A percentile compares a stretch with the other conserved stretches of the same genome.
Evolutionary conservation across 2,888 invertebrate genomes (phyloP).

Genomic region (Phania funesta): DNA sequence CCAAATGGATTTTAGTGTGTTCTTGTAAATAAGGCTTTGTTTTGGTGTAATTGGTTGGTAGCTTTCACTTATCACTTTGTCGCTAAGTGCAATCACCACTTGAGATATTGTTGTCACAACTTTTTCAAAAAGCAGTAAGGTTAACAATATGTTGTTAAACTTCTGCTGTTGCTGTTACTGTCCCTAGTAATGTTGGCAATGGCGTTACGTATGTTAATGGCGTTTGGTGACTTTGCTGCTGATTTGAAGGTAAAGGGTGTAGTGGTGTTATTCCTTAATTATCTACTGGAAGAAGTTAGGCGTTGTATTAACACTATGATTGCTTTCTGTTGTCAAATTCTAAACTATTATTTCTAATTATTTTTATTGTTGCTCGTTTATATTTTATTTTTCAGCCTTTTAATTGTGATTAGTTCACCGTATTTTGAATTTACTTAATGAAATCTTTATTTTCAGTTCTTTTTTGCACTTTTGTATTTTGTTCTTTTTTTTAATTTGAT

Average conservation of each 20-base stretch:
- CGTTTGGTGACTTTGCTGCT: not conserved
- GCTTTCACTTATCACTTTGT: constrained; percentile 58
- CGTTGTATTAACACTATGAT: constrained; percentile 63
- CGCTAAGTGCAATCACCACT: constrained; percentile 53
- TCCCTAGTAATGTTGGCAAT: constrained; percentile 15
- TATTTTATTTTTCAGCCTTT: constrained; percentile 49
- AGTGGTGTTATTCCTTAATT: constrained; percentile 43
- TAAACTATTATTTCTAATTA: constrained; percentile 28
- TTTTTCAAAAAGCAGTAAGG: constrained; percentile 37
- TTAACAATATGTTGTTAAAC: constrained; percentile 20
- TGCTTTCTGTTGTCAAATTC: constrained; percentile 55
- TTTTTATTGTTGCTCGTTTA: constrained; percentile 34
- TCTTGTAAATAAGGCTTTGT: constrained; percentile 68
- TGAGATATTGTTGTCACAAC: constrained; percentile 46
- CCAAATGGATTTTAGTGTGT: too few relatives aligned
- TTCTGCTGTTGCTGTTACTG: constrained; percentile 64
- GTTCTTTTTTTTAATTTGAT: not conserved
- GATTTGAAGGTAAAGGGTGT: not conserved
- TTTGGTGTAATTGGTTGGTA: constrained; percentile 67
- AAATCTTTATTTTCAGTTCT: constrained; percentile 29
- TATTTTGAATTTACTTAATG: not conserved
- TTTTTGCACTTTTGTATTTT: constrained; percentile 25
- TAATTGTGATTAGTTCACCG: constrained; percentile 44
- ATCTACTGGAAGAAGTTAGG: constrained; percentile 61
- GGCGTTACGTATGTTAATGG: constrained; percentile 66